Percentiles rank a stretch among this genome's conserved stretches.
phyloP scores from a whole-genome alignment of 2,113 vertebrate species.

The Pelodiscus sinensis region DNA sequence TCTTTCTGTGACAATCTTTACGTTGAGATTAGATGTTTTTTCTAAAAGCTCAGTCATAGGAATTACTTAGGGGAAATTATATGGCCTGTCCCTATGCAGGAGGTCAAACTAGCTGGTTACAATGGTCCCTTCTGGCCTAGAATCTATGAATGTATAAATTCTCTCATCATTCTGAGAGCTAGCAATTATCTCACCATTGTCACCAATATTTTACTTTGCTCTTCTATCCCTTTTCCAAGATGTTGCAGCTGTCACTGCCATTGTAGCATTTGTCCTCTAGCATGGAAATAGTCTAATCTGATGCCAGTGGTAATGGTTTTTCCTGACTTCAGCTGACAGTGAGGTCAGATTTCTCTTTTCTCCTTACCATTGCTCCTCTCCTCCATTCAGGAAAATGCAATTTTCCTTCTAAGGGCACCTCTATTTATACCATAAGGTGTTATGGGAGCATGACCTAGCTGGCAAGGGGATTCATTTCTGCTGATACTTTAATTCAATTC shows the following conservation, averaged over 20 bases:
- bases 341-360: constrained; percentile 30
- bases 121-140: neutral
- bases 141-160: neutral
- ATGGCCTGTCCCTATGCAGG: neutral
- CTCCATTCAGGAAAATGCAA: neutral
- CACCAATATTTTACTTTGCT: neutral
- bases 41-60: neutral
- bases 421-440: constrained; percentile 15
- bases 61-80: neutral
- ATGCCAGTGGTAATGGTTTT: constrained; percentile 8
- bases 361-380: neutral
- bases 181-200: neutral
- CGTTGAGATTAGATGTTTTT: neutral
- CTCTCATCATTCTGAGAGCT: neutral
- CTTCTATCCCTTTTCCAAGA: neutral
- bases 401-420: constrained; percentile 35
- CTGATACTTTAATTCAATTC: constrained; percentile 62
- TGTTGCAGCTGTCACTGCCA: neutral
- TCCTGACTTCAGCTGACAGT: neutral
- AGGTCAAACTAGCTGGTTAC: neutral
- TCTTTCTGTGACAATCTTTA: neutral
- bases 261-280: neutral
- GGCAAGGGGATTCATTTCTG: constrained; percentile 22
- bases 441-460: constrained; percentile 45
- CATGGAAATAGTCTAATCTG: neutral